A percentile compares a stretch with the other conserved stretches of the same genome.
Evolutionary conservation across 1,140 invertebrate genomes (phyloP).

Genomic region (Trachymyrmex septentrionalis): DNA sequence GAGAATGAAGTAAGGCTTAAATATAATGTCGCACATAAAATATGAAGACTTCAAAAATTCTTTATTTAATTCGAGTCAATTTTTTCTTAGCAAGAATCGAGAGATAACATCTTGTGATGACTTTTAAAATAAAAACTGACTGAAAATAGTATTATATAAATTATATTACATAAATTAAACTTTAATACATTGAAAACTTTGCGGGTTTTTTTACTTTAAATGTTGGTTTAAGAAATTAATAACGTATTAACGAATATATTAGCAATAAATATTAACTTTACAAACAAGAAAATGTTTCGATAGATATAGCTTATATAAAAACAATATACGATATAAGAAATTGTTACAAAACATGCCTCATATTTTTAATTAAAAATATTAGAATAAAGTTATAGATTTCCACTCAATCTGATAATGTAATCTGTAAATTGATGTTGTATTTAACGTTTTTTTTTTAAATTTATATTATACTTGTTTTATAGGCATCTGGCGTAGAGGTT

Average conservation of each 20-base stretch:
- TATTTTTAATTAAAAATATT: not conserved
- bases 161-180: not conserved
- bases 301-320: not conserved
- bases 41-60: not conserved
- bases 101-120: not conserved
- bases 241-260: not conserved
- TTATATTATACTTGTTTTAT: not conserved
- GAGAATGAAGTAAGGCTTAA: constrained; percentile 81
- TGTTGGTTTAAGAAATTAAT: not conserved
- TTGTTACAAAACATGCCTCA: not conserved
- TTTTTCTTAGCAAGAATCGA: not conserved
- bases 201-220: not conserved
- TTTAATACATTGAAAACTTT: not conserved
- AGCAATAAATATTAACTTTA: not conserved
- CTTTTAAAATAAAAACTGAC: not conserved
- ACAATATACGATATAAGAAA: not conserved
- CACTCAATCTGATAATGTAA: not conserved
- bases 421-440: not conserved
- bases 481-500: constrained; percentile 76
- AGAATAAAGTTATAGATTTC: not conserved
- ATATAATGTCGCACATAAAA: not conserved
- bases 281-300: not conserved
- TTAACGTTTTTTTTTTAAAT: not conserved
- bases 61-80: not conserved
- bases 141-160: not conserved